phyloP scores from a whole-genome alignment of 2,888 invertebrate genomes.

The Bombyx huttoni region DNA sequence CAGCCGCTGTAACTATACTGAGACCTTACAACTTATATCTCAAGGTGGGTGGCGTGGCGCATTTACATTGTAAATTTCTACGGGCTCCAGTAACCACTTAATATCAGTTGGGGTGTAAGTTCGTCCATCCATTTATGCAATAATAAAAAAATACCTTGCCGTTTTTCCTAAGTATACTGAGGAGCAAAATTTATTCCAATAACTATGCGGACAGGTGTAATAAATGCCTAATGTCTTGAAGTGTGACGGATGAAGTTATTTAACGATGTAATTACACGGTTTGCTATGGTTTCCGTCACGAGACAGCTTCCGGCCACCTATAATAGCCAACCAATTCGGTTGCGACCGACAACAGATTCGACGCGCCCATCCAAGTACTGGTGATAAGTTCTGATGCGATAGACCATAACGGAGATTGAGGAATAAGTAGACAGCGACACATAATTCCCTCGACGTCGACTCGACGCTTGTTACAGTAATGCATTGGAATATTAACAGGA shows the following conservation, averaged over 20 bases:
- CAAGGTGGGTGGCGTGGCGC: no score
- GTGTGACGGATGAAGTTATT: conserved; percentile 29
- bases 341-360: conserved; percentile 21
- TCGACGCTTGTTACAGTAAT: conserved; percentile 5
- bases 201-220: not conserved
- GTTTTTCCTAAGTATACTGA: no score
- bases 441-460: conserved; percentile 1
- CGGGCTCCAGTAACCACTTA: no score
- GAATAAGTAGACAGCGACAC: conserved; percentile 18
- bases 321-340: conserved; percentile 19
- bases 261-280: conserved; percentile 50
- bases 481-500: conserved; percentile 18
- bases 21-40: no score
- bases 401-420: conserved; percentile 26
- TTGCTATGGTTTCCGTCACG: conserved; percentile 42
- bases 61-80: no score
- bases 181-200: not conserved
- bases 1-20: no score
- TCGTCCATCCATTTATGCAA: no score
- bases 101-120: no score
- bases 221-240: conserved; percentile 3
- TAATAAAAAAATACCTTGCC: no score
- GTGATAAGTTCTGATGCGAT: conserved; percentile 13
- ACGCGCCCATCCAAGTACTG: conserved; percentile 26
- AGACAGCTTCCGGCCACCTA: conserved; percentile 35